A percentile compares a stretch with the other conserved stretches of the same genome.
Evolutionary conservation across 2,888 invertebrate genomes (phyloP).

Genomic region (Petrophora chlorosata): DNA sequence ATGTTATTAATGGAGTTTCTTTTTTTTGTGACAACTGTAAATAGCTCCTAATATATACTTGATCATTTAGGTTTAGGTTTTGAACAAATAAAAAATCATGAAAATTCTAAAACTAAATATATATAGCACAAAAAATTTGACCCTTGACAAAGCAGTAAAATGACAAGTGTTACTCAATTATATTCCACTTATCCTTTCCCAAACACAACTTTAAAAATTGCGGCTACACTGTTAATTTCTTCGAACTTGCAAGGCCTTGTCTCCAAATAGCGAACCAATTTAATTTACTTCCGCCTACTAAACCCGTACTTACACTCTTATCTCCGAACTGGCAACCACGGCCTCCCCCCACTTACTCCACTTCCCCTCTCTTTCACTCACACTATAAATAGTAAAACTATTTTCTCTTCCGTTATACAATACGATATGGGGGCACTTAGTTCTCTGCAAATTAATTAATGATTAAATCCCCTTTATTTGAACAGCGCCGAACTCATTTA

Average conservation of each 20-base stretch:
- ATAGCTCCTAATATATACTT: too few species aligned
- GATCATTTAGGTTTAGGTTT: too few species aligned
- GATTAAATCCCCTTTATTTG: conserved; percentile 49
- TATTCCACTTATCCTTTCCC: too few species aligned
- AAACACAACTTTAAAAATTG: neutral
- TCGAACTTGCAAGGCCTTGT: conserved; percentile 1
- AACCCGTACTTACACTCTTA: conserved; percentile 1
- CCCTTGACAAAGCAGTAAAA: too few species aligned
- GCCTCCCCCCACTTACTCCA: neutral
- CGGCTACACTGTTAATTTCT: too few species aligned
- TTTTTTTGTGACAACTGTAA: too few species aligned
- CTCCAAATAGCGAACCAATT: conserved; percentile 9
- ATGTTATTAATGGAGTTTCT: too few species aligned
- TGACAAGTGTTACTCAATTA: too few species aligned
- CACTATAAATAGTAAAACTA: conserved; percentile 12
- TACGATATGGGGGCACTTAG: conserved; percentile 13
- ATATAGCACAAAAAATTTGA: too few species aligned
- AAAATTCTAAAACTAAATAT: too few species aligned
- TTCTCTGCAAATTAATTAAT: conserved; percentile 47
- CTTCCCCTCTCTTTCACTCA: neutral
- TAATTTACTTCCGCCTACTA: conserved; percentile 13
- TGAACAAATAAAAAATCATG: too few species aligned
- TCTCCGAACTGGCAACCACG: conserved; percentile 1
- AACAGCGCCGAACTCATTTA: conserved; percentile 27
- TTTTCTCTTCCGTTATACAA: conserved; percentile 6